These are phyloP conservation scores for Morpho helenor DNA, from an alignment of 2,888 invertebrate species.

Conservation along the genomic window DNA sequence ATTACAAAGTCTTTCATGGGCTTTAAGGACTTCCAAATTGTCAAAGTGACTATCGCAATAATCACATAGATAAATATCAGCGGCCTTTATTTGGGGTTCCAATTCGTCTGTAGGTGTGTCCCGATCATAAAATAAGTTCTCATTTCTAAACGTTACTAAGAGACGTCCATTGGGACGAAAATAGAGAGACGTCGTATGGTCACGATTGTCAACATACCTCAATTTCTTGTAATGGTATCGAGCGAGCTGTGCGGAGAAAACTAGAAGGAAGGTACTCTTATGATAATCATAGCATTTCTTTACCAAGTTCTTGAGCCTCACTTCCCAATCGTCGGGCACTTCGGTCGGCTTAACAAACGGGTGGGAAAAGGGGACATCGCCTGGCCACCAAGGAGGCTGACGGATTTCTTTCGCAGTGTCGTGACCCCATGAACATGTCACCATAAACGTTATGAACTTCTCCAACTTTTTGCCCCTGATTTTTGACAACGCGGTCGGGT, in stretches of 20 bases:
- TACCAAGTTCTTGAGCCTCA: slow-evolving; percentile 81
- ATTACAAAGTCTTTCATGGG: slow-evolving; percentile 71
- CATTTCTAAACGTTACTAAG: slow-evolving; percentile 87
- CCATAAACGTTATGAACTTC: slow-evolving; percentile 86
- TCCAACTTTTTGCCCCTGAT: slow-evolving; percentile 82
- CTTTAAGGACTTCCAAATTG: slow-evolving; percentile 54
- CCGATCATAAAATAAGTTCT: slow-evolving; percentile 80
- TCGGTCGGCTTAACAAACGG: slow-evolving; percentile 79
- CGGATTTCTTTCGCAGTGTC: slow-evolving; percentile 77
- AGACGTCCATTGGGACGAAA: slow-evolving; percentile 82
- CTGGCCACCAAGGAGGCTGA: slow-evolving; percentile 86
- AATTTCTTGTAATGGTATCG: slow-evolving; percentile 81
- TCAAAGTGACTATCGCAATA: slow-evolving; percentile 87
- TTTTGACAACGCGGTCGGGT: slow-evolving; percentile 83
- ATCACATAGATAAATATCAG: slow-evolving; percentile 87
- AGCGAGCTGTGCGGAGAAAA: slow-evolving; percentile 84
- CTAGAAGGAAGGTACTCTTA: slow-evolving; percentile 83
- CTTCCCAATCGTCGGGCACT: slow-evolving; percentile 77
- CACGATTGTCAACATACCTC: slow-evolving; percentile 85
- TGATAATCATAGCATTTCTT: slow-evolving; percentile 85
- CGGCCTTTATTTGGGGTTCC: slow-evolving; percentile 76
- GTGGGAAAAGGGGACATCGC: slow-evolving; percentile 81
- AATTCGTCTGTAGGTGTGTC: slow-evolving; percentile 48
- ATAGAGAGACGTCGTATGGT: slow-evolving; percentile 85
- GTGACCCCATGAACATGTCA: slow-evolving; percentile 86